Conservation (phyloP, 2,797 vertebrate species). For the Gallinago nigripennis region DNA sequence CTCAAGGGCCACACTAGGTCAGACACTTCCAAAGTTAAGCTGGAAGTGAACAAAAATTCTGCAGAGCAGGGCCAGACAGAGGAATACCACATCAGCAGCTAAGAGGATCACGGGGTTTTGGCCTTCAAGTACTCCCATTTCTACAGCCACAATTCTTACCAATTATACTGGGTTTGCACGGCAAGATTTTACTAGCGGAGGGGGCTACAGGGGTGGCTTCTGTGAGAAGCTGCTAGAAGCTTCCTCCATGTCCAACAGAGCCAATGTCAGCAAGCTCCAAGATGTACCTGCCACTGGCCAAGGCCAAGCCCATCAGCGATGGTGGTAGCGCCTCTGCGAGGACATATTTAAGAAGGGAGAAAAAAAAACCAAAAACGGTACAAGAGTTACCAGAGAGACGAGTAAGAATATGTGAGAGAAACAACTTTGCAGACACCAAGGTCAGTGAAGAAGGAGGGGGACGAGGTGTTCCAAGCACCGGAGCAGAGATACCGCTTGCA, state of each 20-base stretch:
- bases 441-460: neutral
- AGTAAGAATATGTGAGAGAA: neutral
- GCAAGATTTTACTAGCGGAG: neutral
- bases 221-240: neutral
- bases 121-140: neutral
- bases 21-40: neutral
- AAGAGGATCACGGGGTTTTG: neutral
- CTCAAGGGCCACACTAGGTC: neutral
- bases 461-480: accelerated
- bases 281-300: accelerated
- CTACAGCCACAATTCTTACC: neutral
- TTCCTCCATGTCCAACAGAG: accelerated
- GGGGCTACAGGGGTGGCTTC: neutral
- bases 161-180: neutral
- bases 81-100: accelerated
- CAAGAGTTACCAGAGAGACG: neutral
- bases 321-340: accelerated
- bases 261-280: neutral
- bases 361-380: neutral
- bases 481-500: neutral
- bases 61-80: neutral
- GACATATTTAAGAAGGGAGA: neutral
- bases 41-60: neutral
- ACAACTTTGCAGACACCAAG: neutral
- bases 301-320: accelerated